phyloP scores from a whole-genome alignment of 2,113 vertebrate genomes.

The Pogonocichla stellata region DNA sequence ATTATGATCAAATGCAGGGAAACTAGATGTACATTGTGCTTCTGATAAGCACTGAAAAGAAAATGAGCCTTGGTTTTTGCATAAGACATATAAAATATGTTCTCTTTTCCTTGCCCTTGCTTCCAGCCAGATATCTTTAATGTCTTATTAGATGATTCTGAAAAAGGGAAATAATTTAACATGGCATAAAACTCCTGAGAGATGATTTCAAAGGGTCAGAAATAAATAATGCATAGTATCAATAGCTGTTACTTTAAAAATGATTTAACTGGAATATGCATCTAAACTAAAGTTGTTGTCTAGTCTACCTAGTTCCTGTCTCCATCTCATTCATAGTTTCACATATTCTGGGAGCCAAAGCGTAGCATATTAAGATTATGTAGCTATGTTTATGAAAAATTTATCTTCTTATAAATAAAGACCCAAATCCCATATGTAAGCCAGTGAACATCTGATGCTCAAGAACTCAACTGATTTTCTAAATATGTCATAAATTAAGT shows the following conservation, averaged over 20 bases:
- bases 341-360: neutral
- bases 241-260: neutral
- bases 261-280: neutral
- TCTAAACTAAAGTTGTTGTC: neutral
- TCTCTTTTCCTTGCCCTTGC: neutral
- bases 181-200: neutral
- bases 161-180: slow-evolving; percentile 3
- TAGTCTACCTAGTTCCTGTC: neutral
- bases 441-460: neutral
- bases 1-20: neutral
- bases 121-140: neutral
- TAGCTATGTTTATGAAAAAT: neutral
- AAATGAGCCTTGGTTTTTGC: neutral
- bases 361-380: neutral
- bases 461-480: neutral
- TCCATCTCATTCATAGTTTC: neutral
- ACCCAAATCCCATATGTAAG: neutral
- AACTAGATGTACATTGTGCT: neutral
- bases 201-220: neutral
- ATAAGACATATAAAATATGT: neutral
- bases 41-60: neutral
- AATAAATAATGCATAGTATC: neutral
- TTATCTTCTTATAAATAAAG: neutral
- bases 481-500: slow-evolving; percentile 4
- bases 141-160: neutral